Evolutionary conservation across 2,888 invertebrate genomes (phyloP).

Genomic region (Rotaria socialis): DNA sequence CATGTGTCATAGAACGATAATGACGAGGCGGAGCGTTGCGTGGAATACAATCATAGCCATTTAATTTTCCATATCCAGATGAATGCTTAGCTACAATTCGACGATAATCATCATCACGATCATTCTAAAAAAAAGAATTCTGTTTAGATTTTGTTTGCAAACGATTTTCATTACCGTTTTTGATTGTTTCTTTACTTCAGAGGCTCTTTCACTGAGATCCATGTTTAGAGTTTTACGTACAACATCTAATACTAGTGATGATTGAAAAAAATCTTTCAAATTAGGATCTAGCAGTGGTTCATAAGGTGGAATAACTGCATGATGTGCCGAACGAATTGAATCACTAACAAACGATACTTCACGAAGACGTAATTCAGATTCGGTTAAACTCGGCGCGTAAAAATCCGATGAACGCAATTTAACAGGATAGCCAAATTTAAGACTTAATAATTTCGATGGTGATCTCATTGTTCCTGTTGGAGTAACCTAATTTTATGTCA

Average conservation of each 20-base stretch:
- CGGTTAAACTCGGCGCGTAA: background rate
- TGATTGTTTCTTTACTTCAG: background rate
- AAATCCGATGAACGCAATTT: background rate
- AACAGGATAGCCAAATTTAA: background rate
- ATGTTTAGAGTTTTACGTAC: background rate
- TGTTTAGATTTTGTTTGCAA: background rate
- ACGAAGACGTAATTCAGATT: background rate
- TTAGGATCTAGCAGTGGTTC: background rate
- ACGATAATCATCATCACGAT: background rate
- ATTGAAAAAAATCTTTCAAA: background rate
- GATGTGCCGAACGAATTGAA: background rate
- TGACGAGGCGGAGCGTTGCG: background rate
- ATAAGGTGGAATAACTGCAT: background rate
- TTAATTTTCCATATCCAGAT: background rate
- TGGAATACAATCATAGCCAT: slow-evolving; percentile 9
- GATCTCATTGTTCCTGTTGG: background rate
- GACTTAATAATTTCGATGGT: background rate
- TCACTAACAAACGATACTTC: background rate
- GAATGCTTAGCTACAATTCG: background rate
- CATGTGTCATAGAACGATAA: background rate
- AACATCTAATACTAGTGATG: background rate
- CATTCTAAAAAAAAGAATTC: background rate
- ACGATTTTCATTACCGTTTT: background rate
- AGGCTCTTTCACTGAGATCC: background rate
- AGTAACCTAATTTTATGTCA: background rate